Evolutionary conservation across 2,888 invertebrate species (phyloP), one percentile per base, ranked within the genome.

Genomic region (Onthophagus sagittarius): DNA sequence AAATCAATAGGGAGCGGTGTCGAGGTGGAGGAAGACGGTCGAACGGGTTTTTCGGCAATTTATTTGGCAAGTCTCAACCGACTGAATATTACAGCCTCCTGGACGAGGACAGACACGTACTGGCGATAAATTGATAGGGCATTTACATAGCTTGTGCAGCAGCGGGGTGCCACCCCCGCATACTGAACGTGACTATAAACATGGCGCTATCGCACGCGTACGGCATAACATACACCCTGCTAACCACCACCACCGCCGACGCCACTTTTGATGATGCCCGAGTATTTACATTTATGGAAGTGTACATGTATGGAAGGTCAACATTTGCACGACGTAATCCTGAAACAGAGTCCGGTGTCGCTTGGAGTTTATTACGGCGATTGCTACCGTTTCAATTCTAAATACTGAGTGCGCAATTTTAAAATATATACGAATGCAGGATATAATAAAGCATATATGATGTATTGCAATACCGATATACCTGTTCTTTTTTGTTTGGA

Each of bases 71-170:
- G 67, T n/a, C n/a, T 9, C 64, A 9, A 9, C 67, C n/a, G 23
- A n/a, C 67, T 15, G 23, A n/a, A 67, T 67, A 32, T 9, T 14
- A 14, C 67, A 23, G 15, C 67, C 67, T 67, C 67, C 32, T 23
- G 32, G 7, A 9, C 31, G 32, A n/a, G 67, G 31, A 23, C 67
- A 23, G 67, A 69, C 75, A 73, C 77, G 77, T 77, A 75, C 76
- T 73, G 75, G 78, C 77, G 77, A 79, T 80, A 80, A 80, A 80
- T 80, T 80, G 78, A 77, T 79, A 79, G 76, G 75, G 75, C 79
- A 79, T 79, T 79, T 80, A 79, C 79, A 80, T 79, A 77, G 77
- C 78, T 76, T 77, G 75, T 76, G 77, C 77, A 77, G 77, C 76
- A 77, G 75, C 64, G 75, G 76, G 76, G 76, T 76, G 77, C 77